Evolutionary conservation across 2,888 invertebrate species (phyloP).

Genomic region (Lasius fuliginosus): DNA sequence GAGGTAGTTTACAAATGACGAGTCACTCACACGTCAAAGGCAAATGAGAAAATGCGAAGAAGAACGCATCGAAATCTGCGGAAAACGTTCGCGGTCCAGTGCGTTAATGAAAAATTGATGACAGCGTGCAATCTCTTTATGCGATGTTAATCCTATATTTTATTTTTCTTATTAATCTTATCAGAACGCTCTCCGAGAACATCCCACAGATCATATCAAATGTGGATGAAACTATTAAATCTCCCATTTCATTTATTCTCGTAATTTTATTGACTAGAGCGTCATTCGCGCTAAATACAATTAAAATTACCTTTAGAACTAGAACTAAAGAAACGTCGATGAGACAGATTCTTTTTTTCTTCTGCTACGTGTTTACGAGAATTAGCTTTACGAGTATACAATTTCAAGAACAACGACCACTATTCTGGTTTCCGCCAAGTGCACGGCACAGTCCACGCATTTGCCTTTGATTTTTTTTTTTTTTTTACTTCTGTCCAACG

Average conservation of each 20-base stretch:
- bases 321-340: conserved; percentile 70
- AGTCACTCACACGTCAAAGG: conserved; percentile 60
- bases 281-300: conserved; percentile 70
- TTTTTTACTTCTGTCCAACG: conserved; percentile 43
- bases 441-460: conserved; percentile 36
- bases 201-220: conserved; percentile 52
- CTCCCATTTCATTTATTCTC: conserved; percentile 70
- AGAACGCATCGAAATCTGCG: conserved; percentile 36
- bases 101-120: not conserved
- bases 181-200: not conserved
- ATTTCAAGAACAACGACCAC: conserved; percentile 22
- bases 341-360: not conserved
- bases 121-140: not conserved
- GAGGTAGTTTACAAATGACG: conserved; percentile 65
- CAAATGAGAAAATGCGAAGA: conserved; percentile 65
- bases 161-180: not conserved
- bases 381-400: conserved; percentile 16
- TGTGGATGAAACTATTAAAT: conserved; percentile 64
- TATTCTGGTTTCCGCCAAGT: not conserved
- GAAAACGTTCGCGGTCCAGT: not conserved
- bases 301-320: conserved; percentile 74
- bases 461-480: conserved; percentile 59
- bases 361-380: conserved; percentile 3
- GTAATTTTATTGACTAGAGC: conserved; percentile 76
- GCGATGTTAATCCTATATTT: not conserved